Evolutionary conservation across 2,888 invertebrate species (phyloP).

Genomic region (Caenorhabditis auriculariae): DNA sequence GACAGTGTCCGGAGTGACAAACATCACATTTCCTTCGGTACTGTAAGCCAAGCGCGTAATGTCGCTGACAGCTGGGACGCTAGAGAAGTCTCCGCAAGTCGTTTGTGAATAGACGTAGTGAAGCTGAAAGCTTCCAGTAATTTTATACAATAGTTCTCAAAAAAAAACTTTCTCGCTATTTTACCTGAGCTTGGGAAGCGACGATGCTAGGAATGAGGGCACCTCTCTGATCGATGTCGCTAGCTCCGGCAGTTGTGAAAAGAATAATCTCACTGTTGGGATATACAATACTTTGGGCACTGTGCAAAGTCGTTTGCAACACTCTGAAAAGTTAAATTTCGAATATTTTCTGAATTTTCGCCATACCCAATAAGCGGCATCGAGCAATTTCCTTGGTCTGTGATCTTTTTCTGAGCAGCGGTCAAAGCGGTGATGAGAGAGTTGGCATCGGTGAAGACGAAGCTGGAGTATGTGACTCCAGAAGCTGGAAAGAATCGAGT

Average conservation of each 20-base stretch:
- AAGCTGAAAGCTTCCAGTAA: conserved; percentile 14
- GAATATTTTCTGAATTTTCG: not conserved
- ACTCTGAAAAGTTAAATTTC: not conserved
- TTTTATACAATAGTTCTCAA: too few relatives aligned
- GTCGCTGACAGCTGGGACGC: conserved; percentile 14
- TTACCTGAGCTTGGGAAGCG: conserved; percentile 24
- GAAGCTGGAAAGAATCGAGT: conserved; percentile 14
- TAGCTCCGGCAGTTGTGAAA: conserved; percentile 29
- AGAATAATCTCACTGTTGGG: conserved; percentile 37
- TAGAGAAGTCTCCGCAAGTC: conserved; percentile 22
- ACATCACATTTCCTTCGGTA: conserved; percentile 37
- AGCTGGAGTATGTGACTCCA: conserved; percentile 22
- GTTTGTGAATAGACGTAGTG: conserved; percentile 31
- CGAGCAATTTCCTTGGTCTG: conserved; percentile 26
- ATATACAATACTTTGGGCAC: conserved; percentile 14
- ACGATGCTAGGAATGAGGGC: conserved; percentile 20
- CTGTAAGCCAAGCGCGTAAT: conserved; percentile 37
- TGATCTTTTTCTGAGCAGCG: conserved; percentile 5
- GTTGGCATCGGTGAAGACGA: conserved; percentile 14
- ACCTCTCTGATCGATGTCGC: conserved; percentile 11
- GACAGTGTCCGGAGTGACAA: conserved; percentile 9
- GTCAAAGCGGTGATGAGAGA: conserved; percentile 21
- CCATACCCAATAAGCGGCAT: conserved; percentile 18
- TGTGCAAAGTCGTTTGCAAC: conserved; percentile 18
- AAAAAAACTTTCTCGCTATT: not conserved